Percentiles rank a stretch among this genome's conserved stretches.
phyloP scores from a whole-genome alignment of 2,888 invertebrate species.

The Stenoptilia bipunctidactyla region DNA sequence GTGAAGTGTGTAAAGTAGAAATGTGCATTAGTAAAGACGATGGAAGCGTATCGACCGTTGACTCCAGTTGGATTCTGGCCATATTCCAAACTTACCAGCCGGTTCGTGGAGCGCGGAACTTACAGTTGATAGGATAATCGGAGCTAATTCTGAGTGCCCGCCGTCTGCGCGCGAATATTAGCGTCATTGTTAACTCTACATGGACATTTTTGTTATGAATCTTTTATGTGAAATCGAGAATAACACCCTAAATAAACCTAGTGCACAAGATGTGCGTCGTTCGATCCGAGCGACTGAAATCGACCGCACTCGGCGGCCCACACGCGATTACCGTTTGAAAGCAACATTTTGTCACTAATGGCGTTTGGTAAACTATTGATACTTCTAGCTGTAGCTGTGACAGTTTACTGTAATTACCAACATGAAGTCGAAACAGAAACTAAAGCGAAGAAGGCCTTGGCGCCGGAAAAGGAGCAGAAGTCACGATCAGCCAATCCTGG shows the following conservation, averaged over 20 bases:
- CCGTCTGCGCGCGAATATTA: not conserved
- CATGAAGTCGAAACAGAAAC: conserved; percentile 50
- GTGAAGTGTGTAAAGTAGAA: conserved; percentile 1
- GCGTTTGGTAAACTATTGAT: conserved; percentile 42
- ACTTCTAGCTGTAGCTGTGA: conserved; percentile 34
- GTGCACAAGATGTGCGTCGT: conserved; percentile 23
- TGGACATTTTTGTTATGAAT: conserved; percentile 40
- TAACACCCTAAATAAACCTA: conserved; percentile 22
- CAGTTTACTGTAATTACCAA: conserved; percentile 30
- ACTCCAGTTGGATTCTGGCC: conserved; percentile 30
- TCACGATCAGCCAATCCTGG: conserved; percentile 39
- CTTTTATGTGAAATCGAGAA: conserved; percentile 20
- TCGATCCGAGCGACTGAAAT: conserved; percentile 13
- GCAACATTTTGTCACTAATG: conserved; percentile 38
- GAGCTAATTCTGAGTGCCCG: conserved; percentile 12
- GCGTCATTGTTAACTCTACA: conserved; percentile 9
- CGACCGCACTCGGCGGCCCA: conserved; percentile 25
- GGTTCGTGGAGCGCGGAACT: conserved; percentile 21
- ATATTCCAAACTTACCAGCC: conserved; percentile 28
- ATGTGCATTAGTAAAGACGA: conserved; percentile 6
- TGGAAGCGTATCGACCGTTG: conserved; percentile 32
- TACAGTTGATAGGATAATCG: conserved; percentile 30
- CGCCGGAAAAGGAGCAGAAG: conserved; percentile 51
- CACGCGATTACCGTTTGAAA: conserved; percentile 27
- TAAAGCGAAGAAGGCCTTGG: conserved; percentile 55